Percentiles rank a stretch among this genome's conserved stretches.
Conservation (phyloP, 2,888 invertebrate genomes). For the Xestoiulus laeticollis region DNA sequence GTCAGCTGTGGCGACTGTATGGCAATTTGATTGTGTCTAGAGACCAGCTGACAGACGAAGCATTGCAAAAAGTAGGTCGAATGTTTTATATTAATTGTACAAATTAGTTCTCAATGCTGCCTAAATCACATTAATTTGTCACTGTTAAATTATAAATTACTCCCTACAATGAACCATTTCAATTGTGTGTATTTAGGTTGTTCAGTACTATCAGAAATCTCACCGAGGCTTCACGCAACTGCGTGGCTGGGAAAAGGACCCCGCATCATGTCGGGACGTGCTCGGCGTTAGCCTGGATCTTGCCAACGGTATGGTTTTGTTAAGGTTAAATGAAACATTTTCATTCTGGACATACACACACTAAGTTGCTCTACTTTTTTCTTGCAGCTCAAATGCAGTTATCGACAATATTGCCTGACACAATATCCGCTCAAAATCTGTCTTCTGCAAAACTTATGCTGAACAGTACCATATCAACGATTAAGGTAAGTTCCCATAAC, state of each 20-base stretch:
- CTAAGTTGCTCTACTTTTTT: background rate
- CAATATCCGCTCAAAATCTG: constrained; percentile 5
- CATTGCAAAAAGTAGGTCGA: background rate
- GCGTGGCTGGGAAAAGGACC: constrained; percentile 22
- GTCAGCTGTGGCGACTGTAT: constrained; percentile 44
- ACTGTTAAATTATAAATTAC: background rate
- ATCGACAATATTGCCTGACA: background rate
- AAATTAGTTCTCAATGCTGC: background rate
- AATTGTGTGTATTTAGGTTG: constrained; percentile 13
- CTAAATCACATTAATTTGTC: too few species aligned
- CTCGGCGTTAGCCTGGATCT: constrained; percentile 44
- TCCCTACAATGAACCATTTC: background rate
- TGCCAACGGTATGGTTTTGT: constrained; percentile 6
- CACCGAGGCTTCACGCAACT: background rate
- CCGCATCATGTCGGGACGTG: background rate
- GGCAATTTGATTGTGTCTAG: background rate
- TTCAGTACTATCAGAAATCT: constrained; percentile 36
- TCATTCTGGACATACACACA: too few species aligned
- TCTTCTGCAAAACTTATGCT: constrained; percentile 45
- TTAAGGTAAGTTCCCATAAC: background rate
- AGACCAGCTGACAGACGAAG: constrained; percentile 31
- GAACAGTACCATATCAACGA: constrained; percentile 45
- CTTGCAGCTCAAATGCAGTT: background rate
- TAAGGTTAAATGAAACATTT: background rate
- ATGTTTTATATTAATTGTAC: background rate